phyloP scores from a whole-genome alignment of 2,113 vertebrate genomes.

The Peromyscus leucopus region DNA sequence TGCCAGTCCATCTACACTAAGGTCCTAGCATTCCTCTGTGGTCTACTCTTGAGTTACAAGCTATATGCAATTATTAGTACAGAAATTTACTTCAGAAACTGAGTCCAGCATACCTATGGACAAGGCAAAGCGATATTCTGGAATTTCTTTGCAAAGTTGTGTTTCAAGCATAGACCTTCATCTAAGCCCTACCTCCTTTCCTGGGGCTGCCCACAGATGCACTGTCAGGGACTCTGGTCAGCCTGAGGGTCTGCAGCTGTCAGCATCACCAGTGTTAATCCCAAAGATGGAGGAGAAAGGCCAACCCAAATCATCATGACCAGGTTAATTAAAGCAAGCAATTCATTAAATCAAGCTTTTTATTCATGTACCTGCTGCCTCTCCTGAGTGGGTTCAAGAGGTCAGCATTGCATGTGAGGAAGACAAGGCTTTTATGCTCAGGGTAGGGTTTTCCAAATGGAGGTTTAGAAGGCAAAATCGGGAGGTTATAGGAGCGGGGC shows the following conservation, averaged over 20 bases:
- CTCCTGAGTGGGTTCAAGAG: not conserved
- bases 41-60: not conserved
- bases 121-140: not conserved
- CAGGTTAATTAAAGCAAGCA: not conserved
- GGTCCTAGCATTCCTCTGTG: not conserved
- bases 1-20: not conserved
- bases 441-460: not conserved
- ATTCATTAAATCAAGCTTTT: not conserved
- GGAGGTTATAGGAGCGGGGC: not conserved
- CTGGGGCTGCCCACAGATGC: rapidly evolving
- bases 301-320: not conserved
- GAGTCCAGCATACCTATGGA: not conserved
- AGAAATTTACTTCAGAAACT: not conserved
- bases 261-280: not conserved
- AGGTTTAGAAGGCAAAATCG: not conserved
- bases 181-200: not conserved
- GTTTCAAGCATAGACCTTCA: not conserved
- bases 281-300: not conserved
- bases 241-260: not conserved
- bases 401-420: not conserved
- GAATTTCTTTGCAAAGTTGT: not conserved
- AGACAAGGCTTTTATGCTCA: not conserved
- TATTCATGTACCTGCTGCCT: not conserved
- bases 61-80: too few species aligned
- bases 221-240: rapidly evolving